Evolutionary conservation across 2,797 vertebrate species (phyloP).

Genomic region (Myiotriccus ornatus): DNA sequence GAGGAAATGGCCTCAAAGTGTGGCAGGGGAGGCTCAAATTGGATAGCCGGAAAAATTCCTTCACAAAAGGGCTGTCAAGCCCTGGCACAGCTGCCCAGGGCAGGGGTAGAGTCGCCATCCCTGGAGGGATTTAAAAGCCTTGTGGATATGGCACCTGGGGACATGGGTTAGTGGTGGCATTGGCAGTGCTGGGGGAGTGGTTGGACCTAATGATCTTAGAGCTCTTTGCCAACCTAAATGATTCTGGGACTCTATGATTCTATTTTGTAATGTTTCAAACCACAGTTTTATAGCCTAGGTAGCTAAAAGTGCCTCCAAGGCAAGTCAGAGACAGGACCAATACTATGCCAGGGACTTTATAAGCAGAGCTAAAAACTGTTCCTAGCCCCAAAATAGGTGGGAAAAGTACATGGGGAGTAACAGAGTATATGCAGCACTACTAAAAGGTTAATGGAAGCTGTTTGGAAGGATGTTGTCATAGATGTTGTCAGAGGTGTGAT

Average conservation of each 20-base stretch:
- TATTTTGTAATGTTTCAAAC: background rate
- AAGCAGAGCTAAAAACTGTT: background rate
- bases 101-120: background rate
- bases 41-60: background rate
- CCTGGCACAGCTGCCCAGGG: background rate
- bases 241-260: background rate
- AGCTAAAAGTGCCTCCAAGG: background rate
- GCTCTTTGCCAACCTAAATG: background rate
- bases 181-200: background rate
- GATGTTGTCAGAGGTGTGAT: background rate
- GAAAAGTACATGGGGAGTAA: background rate
- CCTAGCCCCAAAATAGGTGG: background rate
- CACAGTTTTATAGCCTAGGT: background rate
- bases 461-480: background rate
- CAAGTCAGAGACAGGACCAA: background rate
- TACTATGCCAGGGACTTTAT: background rate
- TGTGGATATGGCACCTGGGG: background rate
- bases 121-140: background rate
- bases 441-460: background rate
- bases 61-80: background rate
- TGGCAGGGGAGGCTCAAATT: background rate
- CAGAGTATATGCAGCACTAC: background rate
- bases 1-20: background rate
- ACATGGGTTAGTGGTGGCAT: background rate
- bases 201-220: background rate